Percentiles rank a stretch among this genome's conserved stretches.
phyloP scores from a whole-genome alignment of 1,140 invertebrate genomes.

The Pentalonia nigronervosa region DNA sequence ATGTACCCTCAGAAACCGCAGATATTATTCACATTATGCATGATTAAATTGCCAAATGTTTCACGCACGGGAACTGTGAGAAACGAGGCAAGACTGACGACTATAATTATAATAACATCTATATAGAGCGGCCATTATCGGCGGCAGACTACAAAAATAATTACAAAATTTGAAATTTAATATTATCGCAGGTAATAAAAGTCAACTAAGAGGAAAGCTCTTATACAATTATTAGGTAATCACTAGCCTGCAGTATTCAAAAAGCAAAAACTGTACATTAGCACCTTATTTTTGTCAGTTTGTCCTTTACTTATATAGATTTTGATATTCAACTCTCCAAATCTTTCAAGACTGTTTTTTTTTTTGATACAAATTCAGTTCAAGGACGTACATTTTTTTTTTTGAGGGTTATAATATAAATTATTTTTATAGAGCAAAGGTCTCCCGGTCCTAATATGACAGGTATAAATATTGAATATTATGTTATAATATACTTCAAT shows the following conservation, averaged over 20 bases:
- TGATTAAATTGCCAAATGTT: conserved; percentile 37
- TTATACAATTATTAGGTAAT: not conserved
- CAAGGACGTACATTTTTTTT: no score
- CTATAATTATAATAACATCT: not conserved
- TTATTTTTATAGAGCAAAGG: no score
- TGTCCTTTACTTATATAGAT: no score
- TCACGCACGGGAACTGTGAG: not conserved
- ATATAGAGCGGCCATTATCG: not conserved
- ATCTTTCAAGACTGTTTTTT: no score
- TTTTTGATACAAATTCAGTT: no score
- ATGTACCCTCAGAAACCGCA: conserved; percentile 1
- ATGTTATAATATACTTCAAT: no score
- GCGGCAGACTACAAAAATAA: not conserved
- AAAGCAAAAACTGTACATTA: not conserved
- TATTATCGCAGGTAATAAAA: not conserved
- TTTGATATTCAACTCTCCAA: no score
- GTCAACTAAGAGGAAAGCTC: not conserved
- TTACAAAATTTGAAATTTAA: not conserved
- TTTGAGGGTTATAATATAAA: no score
- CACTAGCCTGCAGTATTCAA: not conserved
- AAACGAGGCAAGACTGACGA: not conserved
- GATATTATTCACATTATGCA: conserved; percentile 46
- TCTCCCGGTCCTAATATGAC: no score
- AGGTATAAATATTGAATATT: no score
- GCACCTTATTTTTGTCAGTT: no score